Evolutionary conservation across 2,797 vertebrate genomes (phyloP).

Genomic region (Enteromius thamalakanensis): DNA sequence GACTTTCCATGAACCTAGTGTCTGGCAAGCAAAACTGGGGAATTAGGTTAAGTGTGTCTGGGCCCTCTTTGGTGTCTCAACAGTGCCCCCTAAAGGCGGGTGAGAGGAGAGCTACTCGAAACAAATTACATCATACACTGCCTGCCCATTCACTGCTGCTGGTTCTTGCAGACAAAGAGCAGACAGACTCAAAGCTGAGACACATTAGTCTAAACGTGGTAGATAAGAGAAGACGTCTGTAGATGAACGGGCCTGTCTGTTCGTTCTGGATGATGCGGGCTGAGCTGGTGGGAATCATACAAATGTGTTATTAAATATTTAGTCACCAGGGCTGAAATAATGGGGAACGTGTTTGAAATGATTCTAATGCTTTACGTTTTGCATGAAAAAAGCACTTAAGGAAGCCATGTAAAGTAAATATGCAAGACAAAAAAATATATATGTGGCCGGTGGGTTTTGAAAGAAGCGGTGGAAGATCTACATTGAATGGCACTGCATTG

Average conservation of each 20-base stretch:
- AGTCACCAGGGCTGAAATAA: background rate
- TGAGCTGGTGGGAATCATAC: conserved; percentile 29
- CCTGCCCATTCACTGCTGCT: conserved; percentile 45
- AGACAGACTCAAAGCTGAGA: conserved; percentile 40
- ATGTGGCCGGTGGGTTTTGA: background rate
- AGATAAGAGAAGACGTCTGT: conserved; percentile 47
- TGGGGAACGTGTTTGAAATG: background rate
- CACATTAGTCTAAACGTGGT: conserved; percentile 48
- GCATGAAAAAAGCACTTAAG: background rate
- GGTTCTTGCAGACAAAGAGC: conserved; percentile 61
- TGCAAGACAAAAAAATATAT: background rate
- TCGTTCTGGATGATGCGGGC: conserved; percentile 48
- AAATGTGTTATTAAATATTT: conserved; percentile 40
- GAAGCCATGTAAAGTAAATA: background rate
- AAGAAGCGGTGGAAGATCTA: background rate
- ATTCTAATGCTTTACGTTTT: background rate
- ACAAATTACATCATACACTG: conserved; percentile 63
- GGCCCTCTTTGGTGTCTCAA: conserved; percentile 42
- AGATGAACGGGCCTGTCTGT: conserved; percentile 48
- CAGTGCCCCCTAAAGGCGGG: conserved; percentile 57
- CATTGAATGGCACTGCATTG: background rate
- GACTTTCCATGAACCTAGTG: conserved; percentile 61
- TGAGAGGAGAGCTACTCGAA: background rate
- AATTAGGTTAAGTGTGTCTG: conserved; percentile 62
- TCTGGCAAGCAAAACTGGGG: conserved; percentile 60